Conservation (phyloP, 2,113 vertebrate species). For the Atlantisia rogersi region DNA sequence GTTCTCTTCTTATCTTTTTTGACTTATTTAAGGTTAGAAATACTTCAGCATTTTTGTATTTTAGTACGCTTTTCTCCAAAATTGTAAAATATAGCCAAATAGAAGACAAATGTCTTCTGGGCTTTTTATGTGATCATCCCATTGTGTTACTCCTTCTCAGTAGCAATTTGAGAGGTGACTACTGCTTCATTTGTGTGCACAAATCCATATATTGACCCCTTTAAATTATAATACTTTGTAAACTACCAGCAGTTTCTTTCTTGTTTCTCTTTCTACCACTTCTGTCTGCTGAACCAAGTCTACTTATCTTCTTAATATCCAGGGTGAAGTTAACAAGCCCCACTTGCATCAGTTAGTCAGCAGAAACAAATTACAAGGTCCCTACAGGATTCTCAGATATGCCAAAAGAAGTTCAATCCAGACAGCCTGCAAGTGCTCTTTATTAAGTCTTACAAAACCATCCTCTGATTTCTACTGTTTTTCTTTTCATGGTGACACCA, state of each 20-base stretch:
- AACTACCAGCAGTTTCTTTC: neutral
- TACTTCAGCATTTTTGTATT: neutral
- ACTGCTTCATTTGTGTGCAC: neutral
- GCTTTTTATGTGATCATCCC: neutral
- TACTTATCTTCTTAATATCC: neutral
- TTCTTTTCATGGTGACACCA: neutral
- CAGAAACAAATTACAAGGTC: neutral
- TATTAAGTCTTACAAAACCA: neutral
- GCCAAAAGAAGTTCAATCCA: neutral
- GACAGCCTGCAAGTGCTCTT: neutral
- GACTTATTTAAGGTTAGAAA: neutral
- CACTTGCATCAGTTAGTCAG: neutral
- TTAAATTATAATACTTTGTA: neutral
- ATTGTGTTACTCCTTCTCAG: neutral
- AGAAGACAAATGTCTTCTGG: neutral
- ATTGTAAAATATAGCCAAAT: neutral
- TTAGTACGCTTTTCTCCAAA: neutral
- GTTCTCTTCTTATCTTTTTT: neutral
- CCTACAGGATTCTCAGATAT: neutral
- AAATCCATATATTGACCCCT: slow-evolving; percentile 13
- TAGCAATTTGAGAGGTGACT: neutral
- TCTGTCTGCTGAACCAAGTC: neutral
- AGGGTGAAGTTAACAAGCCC: neutral
- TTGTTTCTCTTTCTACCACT: neutral
- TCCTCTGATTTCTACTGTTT: neutral